Evolutionary conservation across 2,113 vertebrate genomes (phyloP).

Genomic region (Thymallus thymallus): DNA sequence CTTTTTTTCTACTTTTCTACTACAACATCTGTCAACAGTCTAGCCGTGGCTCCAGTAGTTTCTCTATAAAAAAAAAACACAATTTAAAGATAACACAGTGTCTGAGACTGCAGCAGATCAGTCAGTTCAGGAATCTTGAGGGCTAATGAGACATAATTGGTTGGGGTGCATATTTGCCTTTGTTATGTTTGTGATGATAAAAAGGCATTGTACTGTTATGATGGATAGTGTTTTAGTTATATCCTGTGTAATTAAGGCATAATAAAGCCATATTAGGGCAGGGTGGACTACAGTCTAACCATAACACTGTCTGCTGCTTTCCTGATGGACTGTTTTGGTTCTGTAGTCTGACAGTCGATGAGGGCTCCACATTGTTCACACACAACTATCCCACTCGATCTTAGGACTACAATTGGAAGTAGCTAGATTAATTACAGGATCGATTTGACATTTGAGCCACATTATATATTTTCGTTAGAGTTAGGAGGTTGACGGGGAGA

Average conservation of each 20-base stretch:
- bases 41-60: constrained; percentile 14
- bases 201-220: not conserved
- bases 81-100: not conserved
- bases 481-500: not conserved
- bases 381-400: not conserved
- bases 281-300: not conserved
- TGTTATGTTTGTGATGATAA: not conserved
- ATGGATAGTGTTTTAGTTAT: constrained; percentile 27
- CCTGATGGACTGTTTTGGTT: not conserved
- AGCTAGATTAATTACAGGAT: not conserved
- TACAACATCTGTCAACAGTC: constrained; percentile 42
- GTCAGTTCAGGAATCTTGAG: constrained; percentile 37
- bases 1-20: no score
- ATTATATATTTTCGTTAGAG: not conserved
- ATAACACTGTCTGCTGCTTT: not conserved
- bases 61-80: constrained; percentile 32
- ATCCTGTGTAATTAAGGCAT: constrained; percentile 39
- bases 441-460: not conserved
- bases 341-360: not conserved
- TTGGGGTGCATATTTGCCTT: not conserved
- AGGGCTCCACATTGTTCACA: not conserved
- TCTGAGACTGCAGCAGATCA: constrained; percentile 20
- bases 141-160: constrained; percentile 25
- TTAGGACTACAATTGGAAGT: not conserved
- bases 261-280: constrained; percentile 14